Evolutionary conservation across 2,797 vertebrate species (phyloP), one percentile per base, ranked within the genome.

Genomic region (Falco rusticolus): DNA sequence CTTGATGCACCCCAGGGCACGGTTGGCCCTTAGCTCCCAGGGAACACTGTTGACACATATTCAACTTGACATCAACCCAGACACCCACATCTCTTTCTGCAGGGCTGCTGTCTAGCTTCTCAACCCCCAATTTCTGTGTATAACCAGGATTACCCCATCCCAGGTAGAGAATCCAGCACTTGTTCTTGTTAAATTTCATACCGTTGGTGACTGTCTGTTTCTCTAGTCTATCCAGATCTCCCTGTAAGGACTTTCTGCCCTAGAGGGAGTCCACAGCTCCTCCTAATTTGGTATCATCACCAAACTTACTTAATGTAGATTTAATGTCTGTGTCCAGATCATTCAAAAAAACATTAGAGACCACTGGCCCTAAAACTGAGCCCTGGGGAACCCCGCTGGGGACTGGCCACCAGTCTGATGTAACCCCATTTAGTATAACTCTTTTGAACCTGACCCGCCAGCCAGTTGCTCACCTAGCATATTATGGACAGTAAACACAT

Each of bases 111-210:
- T 69, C 13, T 34, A 70, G 21, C 7, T 33, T 56, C 37, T 37
- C 1, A 0, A n/a, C 4, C 10, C 8, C 4, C 8, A 45, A 0
- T 11, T 41, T 45, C 2, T 54, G 54, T 0, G 0, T 10, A 9
- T 13, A 53, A 59, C 9, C 9, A 48, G 29, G 13, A 54, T 60
- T 41, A 75, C 33, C 11, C 5, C 22, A 6, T 48, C 9, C 11
- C 21, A 50, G 11, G 9, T 22, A 16, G 12, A 69, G 21, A 72
- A 85, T 25, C 0, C 0, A 1, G 28, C 34, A 29, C 8, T 77
- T 61, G 1, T 5, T 60, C 2, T 17, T 56, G 12, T 16, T 47
- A 70, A 9, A 61, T 87, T 71, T 76, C 17, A 25, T 47, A 10
- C 0, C 4, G 9, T 2, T 70, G 16, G 7, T 28, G 14, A 43